Evolutionary conservation across 2,888 invertebrate species (phyloP), one percentile per base, ranked within the genome.

Genomic region (Priocnemis perturbator): DNA sequence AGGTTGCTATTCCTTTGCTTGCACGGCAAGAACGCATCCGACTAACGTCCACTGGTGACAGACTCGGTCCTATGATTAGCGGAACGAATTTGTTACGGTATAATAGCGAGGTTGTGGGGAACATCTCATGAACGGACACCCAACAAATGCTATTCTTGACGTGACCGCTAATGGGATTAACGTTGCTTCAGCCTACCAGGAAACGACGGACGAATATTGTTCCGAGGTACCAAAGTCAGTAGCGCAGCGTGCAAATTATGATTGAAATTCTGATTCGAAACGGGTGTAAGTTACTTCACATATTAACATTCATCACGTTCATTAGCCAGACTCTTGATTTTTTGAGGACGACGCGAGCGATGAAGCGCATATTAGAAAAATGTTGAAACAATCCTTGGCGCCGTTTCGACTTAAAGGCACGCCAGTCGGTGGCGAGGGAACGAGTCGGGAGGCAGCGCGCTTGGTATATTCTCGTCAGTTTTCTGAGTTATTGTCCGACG

Each of bases 11-110:
- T 7, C 26, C 26, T 3, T 26, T 26, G 26, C 3, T 7, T 7
- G n/a, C n/a, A n/a, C n/a, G n/a, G n/a, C n/a, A n/a, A n/a, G n/a
- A n/a, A n/a, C n/a, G n/a, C n/a, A n/a, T n/a, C n/a, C n/a, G n/a
- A n/a, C n/a, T n/a, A n/a, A n/a, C n/a, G n/a, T n/a, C n/a, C n/a
- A n/a, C n/a, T n/a, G n/a, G 26, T 26, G 26, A 26, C 26, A 26
- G 26, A 26, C 26, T 56, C 73, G 78, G 74, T 77, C 73, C 73
- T 64, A 69, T 71, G 70, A 71, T 74, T 73, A 62, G 61, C 67
- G 71, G 71, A 78, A 80, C 76, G 66, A 77, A 82, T 83, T 71
- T 72, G 76, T 73, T 69, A 74, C 68, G 69, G 73, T 78, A 76
- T 75, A 75, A 83, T 74, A 76, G 59, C 71, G 63, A 50, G 69